Evolutionary conservation across 1,140 invertebrate genomes (phyloP), one percentile per base, ranked within the genome.

Genomic region (Cylas formicarius): DNA sequence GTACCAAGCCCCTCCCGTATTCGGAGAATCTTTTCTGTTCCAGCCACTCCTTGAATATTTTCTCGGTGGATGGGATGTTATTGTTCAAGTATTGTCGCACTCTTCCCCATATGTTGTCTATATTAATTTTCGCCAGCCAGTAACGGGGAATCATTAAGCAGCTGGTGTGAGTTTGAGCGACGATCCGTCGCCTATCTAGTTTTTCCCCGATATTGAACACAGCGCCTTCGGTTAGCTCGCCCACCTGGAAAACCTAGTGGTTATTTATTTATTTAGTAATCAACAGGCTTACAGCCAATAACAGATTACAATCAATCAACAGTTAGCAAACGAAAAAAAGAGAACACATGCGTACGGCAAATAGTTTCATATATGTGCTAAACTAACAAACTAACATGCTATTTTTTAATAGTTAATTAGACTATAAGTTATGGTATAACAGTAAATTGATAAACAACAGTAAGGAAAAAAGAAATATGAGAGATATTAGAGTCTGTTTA

Each of bases 101-200:
- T 18, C 73, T 65, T 19, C 69, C 68, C 78, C 77, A 80, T 24
- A 80, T 75, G 46, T 78, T 78, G 2, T 74, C 75, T 2, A 69
- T 71, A 55, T 78, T 80, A 13, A 75, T 69, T 48, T 76, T 69
- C 21, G 72, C 53, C 10, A 81, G 56, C 72, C 76, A 80, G 55
- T 78, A 75, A 33, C 70, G 70, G 0, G 78, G 79, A 22, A 81
- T 61, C 3, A 80, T 59, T 48, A 81, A 67, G 48, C 77, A 78
- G 37, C 66, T 67, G 1, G 74, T 70, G 1, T 67, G 65, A 2
- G 70, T 72, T 4, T 69, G 47, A 0, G 78, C 72, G 2, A 80
- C 68, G 2, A 81, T 72, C 21, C 75, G 66, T 6, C 78, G 66
- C 55, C 77, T 71, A 3, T 65, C 58, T 70, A 81, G 73, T 27